Evolutionary conservation across 2,113 vertebrate species (phyloP), one percentile per base, ranked within the genome.

Genomic region (Odontesthes bonariensis): DNA sequence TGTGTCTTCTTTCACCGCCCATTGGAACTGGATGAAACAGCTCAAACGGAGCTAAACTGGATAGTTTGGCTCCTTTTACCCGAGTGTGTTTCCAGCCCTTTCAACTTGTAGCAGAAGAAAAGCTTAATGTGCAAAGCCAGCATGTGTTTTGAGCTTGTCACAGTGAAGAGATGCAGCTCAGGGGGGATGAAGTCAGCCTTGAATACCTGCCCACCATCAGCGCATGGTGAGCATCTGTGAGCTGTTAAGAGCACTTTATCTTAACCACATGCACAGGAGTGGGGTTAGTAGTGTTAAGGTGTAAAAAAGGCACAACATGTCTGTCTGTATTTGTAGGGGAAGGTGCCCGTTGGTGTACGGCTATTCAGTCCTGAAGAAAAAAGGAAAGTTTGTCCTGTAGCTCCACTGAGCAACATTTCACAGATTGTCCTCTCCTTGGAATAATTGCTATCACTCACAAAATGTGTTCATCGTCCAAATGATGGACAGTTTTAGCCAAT

Each of bases 141-240:
- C 93, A 93, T 91, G 83, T 94, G 91, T 94, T 94, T 94, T 77
- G 44, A 84, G 81, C 91, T 93, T 92, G 92, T 94, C 92, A 94
- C 91, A 93, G 88, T 88, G 81, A 89, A 88, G 86, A 49, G 59
- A 81, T 86, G 87, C 42, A 72, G 85, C 83, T 84, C 81, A 1
- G 33, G 46, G 44, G 55, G 67, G 73, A 72, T 84, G 86, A 90
- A 84, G 86, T 89, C 88, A 91, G 79, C 35, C 67, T 72, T 75
- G 88, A 91, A 88, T 92, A 92, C 91, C 91, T 92, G 91, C 86
- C 91, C 88, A 86, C 88, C 88, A 74, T 85, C 87, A 71, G 87
- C 31, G 75, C 83, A 68, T 69, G 65, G 46, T 42, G 64, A 74
- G 80, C 92, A 94, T 94, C 91, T 93, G 93, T 76, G 83, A 93